Evolutionary conservation across 2,797 vertebrate species (phyloP).

Genomic region (Manis javanica): DNA sequence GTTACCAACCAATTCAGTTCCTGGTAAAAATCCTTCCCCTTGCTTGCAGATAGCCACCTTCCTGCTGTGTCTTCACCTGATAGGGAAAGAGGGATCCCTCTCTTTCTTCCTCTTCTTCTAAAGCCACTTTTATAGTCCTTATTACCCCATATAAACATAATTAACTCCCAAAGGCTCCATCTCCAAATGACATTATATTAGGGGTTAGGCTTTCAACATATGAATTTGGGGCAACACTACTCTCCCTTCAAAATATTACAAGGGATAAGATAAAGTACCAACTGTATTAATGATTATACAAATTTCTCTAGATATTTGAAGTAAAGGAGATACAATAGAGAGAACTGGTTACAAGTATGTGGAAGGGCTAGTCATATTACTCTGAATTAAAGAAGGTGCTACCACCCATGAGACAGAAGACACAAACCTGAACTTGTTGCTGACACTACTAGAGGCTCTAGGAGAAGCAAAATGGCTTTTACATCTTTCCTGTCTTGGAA

Average conservation of each 20-base stretch:
- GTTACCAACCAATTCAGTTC: neutral
- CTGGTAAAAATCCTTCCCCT: neutral
- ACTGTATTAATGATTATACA: neutral
- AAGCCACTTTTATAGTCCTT: neutral
- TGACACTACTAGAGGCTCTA: neutral
- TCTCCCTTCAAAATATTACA: neutral
- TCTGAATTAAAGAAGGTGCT: neutral
- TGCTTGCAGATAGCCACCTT: neutral
- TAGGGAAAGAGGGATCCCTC: neutral
- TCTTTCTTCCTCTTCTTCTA: neutral
- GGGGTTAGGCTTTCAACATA: neutral
- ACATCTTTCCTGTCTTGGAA: neutral
- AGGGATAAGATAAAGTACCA: neutral
- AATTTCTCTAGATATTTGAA: neutral
- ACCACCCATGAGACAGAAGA: neutral
- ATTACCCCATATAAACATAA: too few relatives aligned
- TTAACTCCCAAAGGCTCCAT: neutral
- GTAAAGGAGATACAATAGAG: neutral
- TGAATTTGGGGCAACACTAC: neutral
- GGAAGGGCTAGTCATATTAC: neutral
- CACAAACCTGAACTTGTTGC: neutral
- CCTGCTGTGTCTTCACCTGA: neutral
- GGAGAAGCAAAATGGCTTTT: neutral
- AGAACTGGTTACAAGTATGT: neutral
- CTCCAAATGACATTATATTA: neutral